Percentiles rank a stretch among this genome's conserved stretches.
phyloP scores from a whole-genome alignment of 2,113 vertebrate genomes.

The Pyxicephalus adspersus region DNA sequence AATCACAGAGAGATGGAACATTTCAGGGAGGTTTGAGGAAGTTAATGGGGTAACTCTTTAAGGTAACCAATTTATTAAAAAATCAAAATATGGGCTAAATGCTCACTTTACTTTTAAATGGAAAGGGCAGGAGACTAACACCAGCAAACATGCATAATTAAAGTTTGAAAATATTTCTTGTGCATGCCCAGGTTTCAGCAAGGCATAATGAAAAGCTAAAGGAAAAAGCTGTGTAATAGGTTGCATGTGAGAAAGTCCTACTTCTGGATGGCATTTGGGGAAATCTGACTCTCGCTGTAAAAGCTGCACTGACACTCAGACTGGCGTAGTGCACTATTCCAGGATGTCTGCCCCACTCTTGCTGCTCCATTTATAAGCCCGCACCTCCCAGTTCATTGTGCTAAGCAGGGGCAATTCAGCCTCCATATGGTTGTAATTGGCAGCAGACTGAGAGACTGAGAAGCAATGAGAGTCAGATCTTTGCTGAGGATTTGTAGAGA shows the following conservation, averaged over 20 bases:
- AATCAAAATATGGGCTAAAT: no score
- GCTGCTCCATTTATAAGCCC: background rate
- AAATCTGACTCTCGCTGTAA: slow-evolving; percentile 19
- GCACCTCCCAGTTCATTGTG: background rate
- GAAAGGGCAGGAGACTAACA: no score
- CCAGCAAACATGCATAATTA: no score
- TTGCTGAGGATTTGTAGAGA: no score
- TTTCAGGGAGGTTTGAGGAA: no score
- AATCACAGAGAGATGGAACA: no score
- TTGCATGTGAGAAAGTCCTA: background rate
- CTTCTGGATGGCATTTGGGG: slow-evolving; percentile 16
- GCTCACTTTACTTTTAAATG: no score
- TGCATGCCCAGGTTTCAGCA: no score
- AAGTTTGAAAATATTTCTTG: no score
- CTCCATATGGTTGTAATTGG: slow-evolving; percentile 8
- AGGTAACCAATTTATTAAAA: no score
- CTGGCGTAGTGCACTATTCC: background rate
- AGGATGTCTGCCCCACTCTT: background rate
- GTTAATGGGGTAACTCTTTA: no score
- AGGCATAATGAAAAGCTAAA: no score
- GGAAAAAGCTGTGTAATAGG: background rate
- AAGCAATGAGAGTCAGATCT: background rate
- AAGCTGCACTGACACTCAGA: background rate
- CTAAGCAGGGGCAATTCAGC: background rate
- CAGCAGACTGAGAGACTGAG: slow-evolving; percentile 8